Percentiles rank a stretch among this genome's conserved stretches.
phyloP scores from a whole-genome alignment of 2,888 invertebrate genomes.

The Cantharis lateralis region DNA sequence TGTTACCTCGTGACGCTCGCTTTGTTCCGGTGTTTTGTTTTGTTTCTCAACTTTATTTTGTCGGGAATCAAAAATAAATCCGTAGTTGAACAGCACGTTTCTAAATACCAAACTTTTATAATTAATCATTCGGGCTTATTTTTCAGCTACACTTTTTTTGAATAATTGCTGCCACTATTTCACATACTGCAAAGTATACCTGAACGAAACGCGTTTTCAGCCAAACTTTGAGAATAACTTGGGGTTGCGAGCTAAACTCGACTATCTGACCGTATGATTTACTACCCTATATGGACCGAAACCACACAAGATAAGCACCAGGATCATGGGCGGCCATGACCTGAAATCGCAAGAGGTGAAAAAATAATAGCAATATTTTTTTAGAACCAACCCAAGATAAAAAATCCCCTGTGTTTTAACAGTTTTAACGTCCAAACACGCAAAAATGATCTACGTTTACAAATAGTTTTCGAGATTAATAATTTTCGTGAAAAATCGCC shows the following conservation, averaged over 20 bases:
- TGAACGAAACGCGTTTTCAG: slow-evolving; percentile 12
- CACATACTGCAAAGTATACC: slow-evolving; percentile 7
- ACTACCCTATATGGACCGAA: slow-evolving; percentile 48
- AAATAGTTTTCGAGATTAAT: neutral
- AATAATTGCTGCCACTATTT: slow-evolving; percentile 21
- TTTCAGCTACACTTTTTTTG: slow-evolving; percentile 30
- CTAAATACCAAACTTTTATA: slow-evolving; percentile 33
- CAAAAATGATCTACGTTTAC: slow-evolving; percentile 4
- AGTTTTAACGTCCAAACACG: slow-evolving; percentile 25
- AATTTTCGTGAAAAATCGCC: neutral
- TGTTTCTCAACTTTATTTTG: slow-evolving; percentile 34
- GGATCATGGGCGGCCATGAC: slow-evolving; percentile 47
- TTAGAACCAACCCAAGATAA: slow-evolving; percentile 42
- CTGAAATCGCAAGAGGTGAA: slow-evolving; percentile 45
- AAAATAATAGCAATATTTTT: slow-evolving; percentile 45
- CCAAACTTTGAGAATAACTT: slow-evolving; percentile 25
- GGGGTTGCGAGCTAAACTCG: slow-evolving; percentile 30
- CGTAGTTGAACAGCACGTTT: slow-evolving; percentile 29
- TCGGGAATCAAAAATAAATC: slow-evolving; percentile 33
- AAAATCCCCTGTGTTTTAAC: slow-evolving; percentile 36
- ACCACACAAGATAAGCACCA: slow-evolving; percentile 46
- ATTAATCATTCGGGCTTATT: slow-evolving; percentile 32
- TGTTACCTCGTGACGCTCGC: slow-evolving; percentile 39
- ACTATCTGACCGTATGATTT: slow-evolving; percentile 49
- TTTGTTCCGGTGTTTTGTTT: slow-evolving; percentile 34